Evolutionary conservation across 2,797 vertebrate species (phyloP).

Genomic region (Silurus aristotelis): DNA sequence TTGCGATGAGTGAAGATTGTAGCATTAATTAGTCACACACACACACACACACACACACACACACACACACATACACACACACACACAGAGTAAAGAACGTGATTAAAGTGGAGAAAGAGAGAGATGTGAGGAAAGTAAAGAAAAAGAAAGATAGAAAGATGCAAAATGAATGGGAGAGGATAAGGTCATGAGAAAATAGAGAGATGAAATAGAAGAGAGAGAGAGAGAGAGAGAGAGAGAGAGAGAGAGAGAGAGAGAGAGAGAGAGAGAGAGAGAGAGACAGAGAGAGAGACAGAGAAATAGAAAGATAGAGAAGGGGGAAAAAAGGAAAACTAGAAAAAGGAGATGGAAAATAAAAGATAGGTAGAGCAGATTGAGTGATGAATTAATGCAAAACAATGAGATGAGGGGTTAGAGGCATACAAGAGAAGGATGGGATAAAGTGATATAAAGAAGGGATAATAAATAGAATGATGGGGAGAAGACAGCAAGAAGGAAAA

Average conservation of each 20-base stretch:
- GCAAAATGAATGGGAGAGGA: not conserved
- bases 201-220: not conserved
- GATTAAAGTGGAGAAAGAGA: not conserved
- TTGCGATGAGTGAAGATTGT: slow-evolving; percentile 18
- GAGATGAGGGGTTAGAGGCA: not conserved
- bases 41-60: not conserved
- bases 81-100: not conserved
- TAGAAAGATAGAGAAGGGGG: not conserved
- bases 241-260: not conserved
- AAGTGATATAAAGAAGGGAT: not conserved
- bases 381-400: not conserved
- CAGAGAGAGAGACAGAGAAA: not conserved
- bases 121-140: not conserved
- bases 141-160: not conserved
- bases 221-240: not conserved
- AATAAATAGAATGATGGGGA: not conserved
- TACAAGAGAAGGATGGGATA: not conserved
- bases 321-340: not conserved
- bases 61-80: not conserved
- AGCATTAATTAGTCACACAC: slow-evolving; percentile 13
- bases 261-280: not conserved
- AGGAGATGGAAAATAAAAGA: not conserved
- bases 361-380: not conserved
- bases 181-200: not conserved
- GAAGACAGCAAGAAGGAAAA: not conserved